Evolutionary conservation across 1,140 invertebrate genomes (phyloP).

Genomic region (Goniozus legneri): DNA sequence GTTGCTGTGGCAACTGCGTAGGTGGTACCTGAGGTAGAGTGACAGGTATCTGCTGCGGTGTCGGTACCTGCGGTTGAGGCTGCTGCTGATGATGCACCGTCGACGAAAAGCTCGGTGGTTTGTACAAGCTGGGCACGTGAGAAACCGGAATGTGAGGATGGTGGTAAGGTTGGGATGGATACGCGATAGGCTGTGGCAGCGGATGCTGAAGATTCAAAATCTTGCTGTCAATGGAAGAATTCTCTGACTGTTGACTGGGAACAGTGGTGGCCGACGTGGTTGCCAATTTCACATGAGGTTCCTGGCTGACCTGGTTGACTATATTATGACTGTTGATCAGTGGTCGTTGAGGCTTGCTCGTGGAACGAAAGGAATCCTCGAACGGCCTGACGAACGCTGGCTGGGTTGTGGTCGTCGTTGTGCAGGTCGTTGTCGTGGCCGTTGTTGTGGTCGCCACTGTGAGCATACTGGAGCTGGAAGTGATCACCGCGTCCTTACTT

Average conservation of each 20-base stretch:
- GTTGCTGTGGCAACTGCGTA: slow-evolving; percentile 5
- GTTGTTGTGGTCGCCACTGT: slow-evolving; percentile 10
- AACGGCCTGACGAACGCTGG: slow-evolving; percentile 54
- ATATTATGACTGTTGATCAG: slow-evolving; percentile 30
- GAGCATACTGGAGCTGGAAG: slow-evolving; percentile 2
- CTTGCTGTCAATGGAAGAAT: slow-evolving; percentile 14
- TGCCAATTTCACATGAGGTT: slow-evolving; percentile 13
- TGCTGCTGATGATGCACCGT: slow-evolving; percentile 21
- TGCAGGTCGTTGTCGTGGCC: slow-evolving; percentile 13
- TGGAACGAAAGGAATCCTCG: slow-evolving; percentile 47
- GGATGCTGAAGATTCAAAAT: slow-evolving; percentile 15
- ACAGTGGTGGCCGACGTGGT: slow-evolving; percentile 9
- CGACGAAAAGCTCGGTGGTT: slow-evolving; percentile 34
- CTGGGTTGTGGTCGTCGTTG: slow-evolving; percentile 20
- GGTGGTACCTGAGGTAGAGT: no score
- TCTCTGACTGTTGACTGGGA: slow-evolving; percentile 20
- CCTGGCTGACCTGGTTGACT: slow-evolving; percentile 31
- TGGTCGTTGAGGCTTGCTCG: slow-evolving; percentile 34
- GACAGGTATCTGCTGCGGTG: no score
- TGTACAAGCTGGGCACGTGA: slow-evolving; percentile 40
- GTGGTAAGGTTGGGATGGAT: slow-evolving; percentile 26
- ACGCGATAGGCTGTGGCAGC: slow-evolving; percentile 23
- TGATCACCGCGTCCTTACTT: slow-evolving; percentile 21
- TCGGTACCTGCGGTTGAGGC: slow-evolving; percentile 24
- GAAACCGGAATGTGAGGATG: slow-evolving; percentile 37